Evolutionary conservation across 2,888 invertebrate species (phyloP).

Genomic region (Tyria jacobaeae): DNA sequence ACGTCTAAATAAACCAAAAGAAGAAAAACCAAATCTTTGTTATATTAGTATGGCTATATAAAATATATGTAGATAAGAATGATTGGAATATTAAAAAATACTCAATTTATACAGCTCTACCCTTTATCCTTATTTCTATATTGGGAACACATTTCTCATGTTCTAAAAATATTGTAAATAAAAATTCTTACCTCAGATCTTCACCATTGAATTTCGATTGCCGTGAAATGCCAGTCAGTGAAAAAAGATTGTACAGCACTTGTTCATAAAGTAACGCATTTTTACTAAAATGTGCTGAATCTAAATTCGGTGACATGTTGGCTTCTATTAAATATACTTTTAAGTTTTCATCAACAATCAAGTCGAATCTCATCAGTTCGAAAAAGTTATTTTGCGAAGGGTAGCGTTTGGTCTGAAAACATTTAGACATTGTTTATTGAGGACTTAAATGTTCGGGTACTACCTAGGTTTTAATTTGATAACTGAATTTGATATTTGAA

Average conservation of each 20-base stretch:
- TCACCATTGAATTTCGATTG: constrained; percentile 59
- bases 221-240: constrained; percentile 90
- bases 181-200: constrained; percentile 40
- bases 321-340: constrained; percentile 97
- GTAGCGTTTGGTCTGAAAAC: constrained; percentile 74
- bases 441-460: constrained; percentile 3
- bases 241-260: constrained; percentile 93
- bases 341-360: constrained; percentile 95
- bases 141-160: not conserved
- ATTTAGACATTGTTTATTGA: constrained; percentile 3
- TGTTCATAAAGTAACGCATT: constrained; percentile 97
- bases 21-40: too few relatives aligned
- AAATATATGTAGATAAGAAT: too few relatives aligned
- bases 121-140: not conserved
- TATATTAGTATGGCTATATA: too few relatives aligned
- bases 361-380: constrained; percentile 97
- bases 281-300: constrained; percentile 95
- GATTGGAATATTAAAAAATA: too few relatives aligned
- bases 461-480: not conserved
- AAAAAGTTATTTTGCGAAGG: constrained; percentile 92
- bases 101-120: too few relatives aligned
- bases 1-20: too few relatives aligned
- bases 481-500: constrained; percentile 9
- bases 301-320: constrained; percentile 99
- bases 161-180: not conserved